Evolutionary conservation across 35 echinoderm and acorn worm genomes (phyloP).

Genomic region (Ophioderma brevispina): DNA sequence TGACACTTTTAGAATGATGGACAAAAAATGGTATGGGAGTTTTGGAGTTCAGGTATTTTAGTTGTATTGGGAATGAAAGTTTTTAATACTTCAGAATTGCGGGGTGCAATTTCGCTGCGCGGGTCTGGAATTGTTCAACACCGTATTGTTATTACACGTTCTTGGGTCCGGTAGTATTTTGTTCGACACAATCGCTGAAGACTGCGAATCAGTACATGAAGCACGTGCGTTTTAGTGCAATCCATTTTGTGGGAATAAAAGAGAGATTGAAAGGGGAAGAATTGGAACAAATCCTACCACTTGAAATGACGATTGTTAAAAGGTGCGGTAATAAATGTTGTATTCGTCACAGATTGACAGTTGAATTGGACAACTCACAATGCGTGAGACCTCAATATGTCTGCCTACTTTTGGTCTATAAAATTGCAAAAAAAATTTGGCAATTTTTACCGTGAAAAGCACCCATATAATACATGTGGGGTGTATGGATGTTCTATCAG

Average conservation of each 20-base stretch:
- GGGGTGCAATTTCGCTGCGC: not conserved
- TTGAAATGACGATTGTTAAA: not conserved
- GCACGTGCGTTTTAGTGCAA: not conserved
- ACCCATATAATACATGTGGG: too few species aligned
- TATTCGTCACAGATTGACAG: not conserved
- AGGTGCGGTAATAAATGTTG: not conserved
- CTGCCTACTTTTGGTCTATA: too few species aligned
- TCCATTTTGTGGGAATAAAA: not conserved
- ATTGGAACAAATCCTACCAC: not conserved
- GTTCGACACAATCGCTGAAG: not conserved
- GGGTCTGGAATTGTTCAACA: not conserved
- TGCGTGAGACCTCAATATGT: too few species aligned
- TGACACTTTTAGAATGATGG: not conserved
- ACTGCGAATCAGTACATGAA: not conserved
- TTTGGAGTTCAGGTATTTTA: too few species aligned
- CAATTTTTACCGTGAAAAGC: too few species aligned
- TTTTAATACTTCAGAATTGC: not conserved
- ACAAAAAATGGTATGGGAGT: too few species aligned
- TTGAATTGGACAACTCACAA: not conserved
- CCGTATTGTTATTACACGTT: slow-evolving; percentile 5
- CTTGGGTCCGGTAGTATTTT: not conserved
- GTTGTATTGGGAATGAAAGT: not conserved
- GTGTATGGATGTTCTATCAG: too few species aligned
- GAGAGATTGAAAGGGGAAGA: not conserved
- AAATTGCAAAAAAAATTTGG: too few species aligned